A percentile compares a stretch with the other conserved stretches of the same genome.
These are phyloP conservation scores for Ammodytes marinus DNA, from an alignment of 2,113 vertebrate species.

Conservation along the genomic window DNA sequence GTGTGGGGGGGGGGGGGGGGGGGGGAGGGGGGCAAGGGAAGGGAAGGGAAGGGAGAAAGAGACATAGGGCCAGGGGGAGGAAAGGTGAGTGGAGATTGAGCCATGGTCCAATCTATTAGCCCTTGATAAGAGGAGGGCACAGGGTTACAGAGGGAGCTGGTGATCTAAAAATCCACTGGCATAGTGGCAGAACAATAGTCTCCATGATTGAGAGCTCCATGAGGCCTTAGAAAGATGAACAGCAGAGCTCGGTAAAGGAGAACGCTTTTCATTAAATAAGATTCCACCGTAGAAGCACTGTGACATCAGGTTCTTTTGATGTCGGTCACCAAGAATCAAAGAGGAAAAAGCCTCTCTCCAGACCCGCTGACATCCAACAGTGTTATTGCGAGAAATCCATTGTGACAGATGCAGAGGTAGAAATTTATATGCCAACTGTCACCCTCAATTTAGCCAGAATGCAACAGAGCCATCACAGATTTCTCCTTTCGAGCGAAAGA, in stretches of 20 bases:
- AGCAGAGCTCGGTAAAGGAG: not conserved
- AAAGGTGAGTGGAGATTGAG: slow-evolving; percentile 42
- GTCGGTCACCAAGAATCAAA: not conserved
- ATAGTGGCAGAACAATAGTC: slow-evolving; percentile 1
- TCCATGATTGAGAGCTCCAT: not conserved
- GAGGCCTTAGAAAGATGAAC: not conserved
- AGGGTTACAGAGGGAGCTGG: slow-evolving; percentile 29
- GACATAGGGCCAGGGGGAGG: not conserved
- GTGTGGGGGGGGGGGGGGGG: not conserved
- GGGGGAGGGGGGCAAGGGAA: not conserved
- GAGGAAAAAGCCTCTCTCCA: slow-evolving; percentile 5
- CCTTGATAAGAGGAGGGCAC: slow-evolving; percentile 36
- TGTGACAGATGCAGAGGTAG: slow-evolving; percentile 12
- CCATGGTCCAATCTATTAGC: slow-evolving; percentile 40
- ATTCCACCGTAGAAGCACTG: not conserved
- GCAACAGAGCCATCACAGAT: slow-evolving; percentile 20
- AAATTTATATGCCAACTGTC: slow-evolving; percentile 4
- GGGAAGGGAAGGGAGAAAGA: not conserved
- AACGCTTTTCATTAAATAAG: not conserved
- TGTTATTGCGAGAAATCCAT: slow-evolving; percentile 1
- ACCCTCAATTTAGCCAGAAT: slow-evolving; percentile 23
- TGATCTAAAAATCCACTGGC: not conserved
- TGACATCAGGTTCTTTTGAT: slow-evolving; percentile 10
- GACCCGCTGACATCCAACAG: not conserved
- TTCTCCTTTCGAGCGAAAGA: slow-evolving; percentile 33